Base-by-base conservation (phyloP, 2,113 vertebrate species). In the Chroicocephalus ridibundus region DNA sequence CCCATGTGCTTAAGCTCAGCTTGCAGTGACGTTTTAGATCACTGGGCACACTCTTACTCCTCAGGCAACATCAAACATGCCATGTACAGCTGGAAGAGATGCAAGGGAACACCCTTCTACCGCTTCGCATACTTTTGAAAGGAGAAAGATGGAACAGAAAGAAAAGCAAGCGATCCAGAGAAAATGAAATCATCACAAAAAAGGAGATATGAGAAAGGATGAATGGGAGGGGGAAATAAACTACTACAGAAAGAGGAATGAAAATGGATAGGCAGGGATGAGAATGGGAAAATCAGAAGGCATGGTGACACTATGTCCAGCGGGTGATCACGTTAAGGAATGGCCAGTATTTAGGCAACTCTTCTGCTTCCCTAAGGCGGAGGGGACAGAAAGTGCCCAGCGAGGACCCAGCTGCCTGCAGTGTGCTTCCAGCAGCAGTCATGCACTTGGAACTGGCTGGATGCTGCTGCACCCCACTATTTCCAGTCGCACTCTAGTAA, bases 381-480 rank as follows among this genome's bases (percentile, higher is more conserved):
- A 71, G 29, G 15, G 57, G 14, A 25, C 42, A 66, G 17, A 46
- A 75, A 78, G 49, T 4, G 29, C 44, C 29, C 36, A n/a, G 26
- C 0, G 0, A 86, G 27, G 54, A 68, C 36, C 9, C 25, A 57
- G 1, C 4, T 17, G 13, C 29, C 77, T 4, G 6, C 58, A 60
- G 29, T 2, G 1, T 42, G 29, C 32, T 54, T 86, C 4, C 1
- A 78, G 49, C 3, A 1, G 58, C 24, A 31, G 18, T 8, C 27
- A 8, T 6, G 31, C 32, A 5, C 32, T 44, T 27, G 32, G 60
- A 84, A 72, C 7, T 6, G 21, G 12, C 8, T 61, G n/a, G 26
- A 52, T 81, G 46, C 38, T 62, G n/a, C 27, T 74, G 60, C 31
- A 65, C n/a, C 38, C 47, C 51, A 47, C 14, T 40, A 34, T 20